A percentile compares a stretch with the other conserved stretches of the same genome.
These are phyloP conservation scores for Fregata magnificens DNA, from an alignment of 2,113 vertebrate species.

Conservation along the genomic window DNA sequence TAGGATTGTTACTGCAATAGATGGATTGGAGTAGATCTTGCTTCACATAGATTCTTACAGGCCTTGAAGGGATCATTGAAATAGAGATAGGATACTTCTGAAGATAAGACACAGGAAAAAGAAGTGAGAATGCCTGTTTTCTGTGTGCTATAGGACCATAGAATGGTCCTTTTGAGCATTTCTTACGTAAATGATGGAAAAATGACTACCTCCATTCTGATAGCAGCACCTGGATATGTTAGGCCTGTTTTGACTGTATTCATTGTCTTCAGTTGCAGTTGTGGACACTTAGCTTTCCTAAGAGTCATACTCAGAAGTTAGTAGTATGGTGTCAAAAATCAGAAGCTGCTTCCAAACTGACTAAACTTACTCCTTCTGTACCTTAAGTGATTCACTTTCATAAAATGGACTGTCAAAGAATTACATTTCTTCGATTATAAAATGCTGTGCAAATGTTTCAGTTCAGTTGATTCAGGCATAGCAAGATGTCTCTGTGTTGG, in stretches of 20 bases:
- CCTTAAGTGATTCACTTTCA: background rate
- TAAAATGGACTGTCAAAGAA: background rate
- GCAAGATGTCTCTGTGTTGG: background rate
- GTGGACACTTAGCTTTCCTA: background rate
- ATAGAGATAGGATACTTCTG: background rate
- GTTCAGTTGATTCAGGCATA: background rate
- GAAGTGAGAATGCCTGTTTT: background rate
- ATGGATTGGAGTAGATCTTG: background rate
- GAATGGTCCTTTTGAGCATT: background rate
- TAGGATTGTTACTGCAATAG: background rate
- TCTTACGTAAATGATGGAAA: background rate
- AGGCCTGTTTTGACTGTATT: background rate
- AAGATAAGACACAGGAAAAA: background rate
- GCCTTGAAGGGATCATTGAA: background rate
- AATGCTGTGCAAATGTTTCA: background rate
- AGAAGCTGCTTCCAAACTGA: background rate
- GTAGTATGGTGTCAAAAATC: background rate
- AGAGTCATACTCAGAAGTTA: background rate
- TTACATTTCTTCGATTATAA: background rate
- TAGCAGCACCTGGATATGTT: background rate
- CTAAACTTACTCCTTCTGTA: background rate
- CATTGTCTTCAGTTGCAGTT: background rate
- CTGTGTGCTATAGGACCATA: fast-evolving
- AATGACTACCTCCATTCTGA: background rate
- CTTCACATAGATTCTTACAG: background rate